A percentile compares a stretch with the other conserved stretches of the same genome.
Conservation (phyloP, 2,888 invertebrate species). For the Macrosiphum euphorbiae region DNA sequence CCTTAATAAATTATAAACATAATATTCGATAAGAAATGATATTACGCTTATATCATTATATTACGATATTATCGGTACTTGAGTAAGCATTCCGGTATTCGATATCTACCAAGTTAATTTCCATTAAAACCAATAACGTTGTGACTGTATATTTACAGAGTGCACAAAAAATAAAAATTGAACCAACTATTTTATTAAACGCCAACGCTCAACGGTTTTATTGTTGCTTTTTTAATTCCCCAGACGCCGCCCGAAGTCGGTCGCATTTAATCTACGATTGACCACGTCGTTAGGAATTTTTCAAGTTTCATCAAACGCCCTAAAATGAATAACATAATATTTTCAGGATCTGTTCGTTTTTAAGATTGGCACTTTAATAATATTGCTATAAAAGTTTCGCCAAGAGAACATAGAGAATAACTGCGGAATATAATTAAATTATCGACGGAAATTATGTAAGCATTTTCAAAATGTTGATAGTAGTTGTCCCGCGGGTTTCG, state of each 20-base stretch:
- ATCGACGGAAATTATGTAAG: background rate
- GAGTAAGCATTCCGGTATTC: background rate
- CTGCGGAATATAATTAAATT: background rate
- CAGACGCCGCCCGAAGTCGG: background rate
- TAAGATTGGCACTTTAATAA: background rate
- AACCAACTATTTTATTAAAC: background rate
- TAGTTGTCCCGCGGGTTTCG: background rate
- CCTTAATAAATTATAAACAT: background rate
- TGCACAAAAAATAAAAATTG: background rate
- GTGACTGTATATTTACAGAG: background rate
- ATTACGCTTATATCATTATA: no score
- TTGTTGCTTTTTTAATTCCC: background rate
- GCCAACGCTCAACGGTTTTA: background rate
- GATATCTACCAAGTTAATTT: background rate
- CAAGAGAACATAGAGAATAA: background rate
- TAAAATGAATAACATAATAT: background rate
- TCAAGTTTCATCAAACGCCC: background rate
- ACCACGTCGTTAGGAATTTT: background rate
- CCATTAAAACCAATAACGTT: background rate
- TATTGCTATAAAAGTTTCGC: background rate
- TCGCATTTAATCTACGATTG: background rate
- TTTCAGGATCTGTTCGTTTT: background rate
- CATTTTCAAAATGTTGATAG: conserved; percentile 4
- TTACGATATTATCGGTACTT: no score
- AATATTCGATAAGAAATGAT: no score